phyloP scores from a whole-genome alignment of 2,797 vertebrate genomes.

The Moxostoma hubbsi region DNA sequence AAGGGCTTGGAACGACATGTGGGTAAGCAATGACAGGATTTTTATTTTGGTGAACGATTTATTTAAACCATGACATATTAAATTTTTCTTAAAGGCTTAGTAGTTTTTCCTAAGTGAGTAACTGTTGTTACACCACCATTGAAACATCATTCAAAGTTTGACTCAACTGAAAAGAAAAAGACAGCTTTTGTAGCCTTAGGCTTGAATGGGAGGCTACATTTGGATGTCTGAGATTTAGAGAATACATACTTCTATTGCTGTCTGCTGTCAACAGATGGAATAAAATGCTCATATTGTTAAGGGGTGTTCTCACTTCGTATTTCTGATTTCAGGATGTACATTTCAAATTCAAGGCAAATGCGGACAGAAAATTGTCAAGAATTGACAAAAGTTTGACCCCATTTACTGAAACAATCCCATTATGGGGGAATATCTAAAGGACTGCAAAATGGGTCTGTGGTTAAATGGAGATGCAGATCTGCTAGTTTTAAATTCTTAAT shows the following conservation, averaged over 20 bases:
- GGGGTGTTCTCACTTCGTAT: not conserved
- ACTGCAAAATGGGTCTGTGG: conserved; percentile 3
- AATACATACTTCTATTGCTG: conserved; percentile 18
- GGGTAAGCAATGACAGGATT: no score
- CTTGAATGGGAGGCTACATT: conserved; percentile 34
- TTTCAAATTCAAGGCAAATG: conserved; percentile 21
- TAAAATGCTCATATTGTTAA: not conserved
- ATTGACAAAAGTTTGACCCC: not conserved
- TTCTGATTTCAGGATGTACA: conserved; percentile 11
- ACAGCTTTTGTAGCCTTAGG: conserved; percentile 30
- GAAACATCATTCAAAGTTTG: conserved; percentile 32
- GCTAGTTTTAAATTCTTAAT: conserved; percentile 13
- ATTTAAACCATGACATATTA: no score
- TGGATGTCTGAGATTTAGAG: conserved; percentile 29
- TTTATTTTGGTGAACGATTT: no score
- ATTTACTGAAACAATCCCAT: conserved; percentile 25
- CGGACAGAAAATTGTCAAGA: not conserved
- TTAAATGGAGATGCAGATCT: conserved; percentile 17
- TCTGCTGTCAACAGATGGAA: conserved; percentile 23
- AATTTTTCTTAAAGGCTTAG: no score
- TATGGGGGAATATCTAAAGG: not conserved
- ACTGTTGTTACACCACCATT: not conserved
- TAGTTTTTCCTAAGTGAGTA: conserved; percentile 2
- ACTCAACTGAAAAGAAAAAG: conserved; percentile 18
- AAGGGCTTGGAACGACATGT: no score